These are phyloP conservation scores for Syngnathus acus DNA, from an alignment of 2,797 vertebrate genomes.

Conservation along the genomic window DNA sequence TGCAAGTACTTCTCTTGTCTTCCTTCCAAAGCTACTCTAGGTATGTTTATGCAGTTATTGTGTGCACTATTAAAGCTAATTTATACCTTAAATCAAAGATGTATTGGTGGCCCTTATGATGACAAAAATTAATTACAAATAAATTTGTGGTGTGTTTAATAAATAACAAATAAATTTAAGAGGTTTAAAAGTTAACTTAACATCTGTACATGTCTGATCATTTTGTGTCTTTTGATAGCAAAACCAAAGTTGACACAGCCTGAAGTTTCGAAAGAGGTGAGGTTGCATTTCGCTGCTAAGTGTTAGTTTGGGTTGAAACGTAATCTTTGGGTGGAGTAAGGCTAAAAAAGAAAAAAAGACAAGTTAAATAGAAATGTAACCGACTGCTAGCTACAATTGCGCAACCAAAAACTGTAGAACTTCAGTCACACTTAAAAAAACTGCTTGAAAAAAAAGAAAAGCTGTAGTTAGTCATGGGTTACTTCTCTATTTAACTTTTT, in stretches of 20 bases:
- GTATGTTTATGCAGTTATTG: not conserved
- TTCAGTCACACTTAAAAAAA: not conserved
- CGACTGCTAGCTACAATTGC: too few relatives aligned
- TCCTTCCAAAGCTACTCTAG: conserved; percentile 50
- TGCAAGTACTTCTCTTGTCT: conserved; percentile 85
- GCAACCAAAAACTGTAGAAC: not conserved
- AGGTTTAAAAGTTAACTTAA: not conserved
- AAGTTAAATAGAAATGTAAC: too few relatives aligned
- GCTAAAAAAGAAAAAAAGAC: too few relatives aligned
- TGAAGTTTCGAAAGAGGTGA: not conserved
- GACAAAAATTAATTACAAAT: not conserved
- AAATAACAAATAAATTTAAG: too few relatives aligned
- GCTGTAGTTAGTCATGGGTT: too few relatives aligned
- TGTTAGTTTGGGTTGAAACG: too few relatives aligned
- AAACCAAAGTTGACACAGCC: not conserved
- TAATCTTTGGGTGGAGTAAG: too few relatives aligned
- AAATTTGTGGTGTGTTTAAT: too few relatives aligned
- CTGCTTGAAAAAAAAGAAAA: not conserved
- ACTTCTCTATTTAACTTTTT: too few relatives aligned
- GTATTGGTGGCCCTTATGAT: not conserved
- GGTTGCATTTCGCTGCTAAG: not conserved
- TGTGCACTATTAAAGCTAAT: not conserved
- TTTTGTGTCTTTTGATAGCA: not conserved
- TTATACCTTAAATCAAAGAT: too few relatives aligned
- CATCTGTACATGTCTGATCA: not conserved